Percentiles rank a stretch among this genome's conserved stretches.
Conservation (phyloP, 2,888 invertebrate species). For the Sicus ferrugineus region DNA sequence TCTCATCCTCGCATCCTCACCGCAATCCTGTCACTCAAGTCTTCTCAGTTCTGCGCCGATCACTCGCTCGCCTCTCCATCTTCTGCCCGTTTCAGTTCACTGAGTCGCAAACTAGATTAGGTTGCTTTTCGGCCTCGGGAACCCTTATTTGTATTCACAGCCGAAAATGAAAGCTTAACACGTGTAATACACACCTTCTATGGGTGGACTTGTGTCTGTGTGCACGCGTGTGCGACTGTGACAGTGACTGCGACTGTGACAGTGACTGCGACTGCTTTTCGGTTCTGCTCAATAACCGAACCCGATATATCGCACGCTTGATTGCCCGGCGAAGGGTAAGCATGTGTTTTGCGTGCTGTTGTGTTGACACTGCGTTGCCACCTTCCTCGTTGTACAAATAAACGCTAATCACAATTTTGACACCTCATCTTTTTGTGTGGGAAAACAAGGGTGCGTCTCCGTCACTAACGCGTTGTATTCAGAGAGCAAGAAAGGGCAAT, state of each 20-base stretch:
- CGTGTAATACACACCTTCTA: constrained; percentile 51
- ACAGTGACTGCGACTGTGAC: not conserved
- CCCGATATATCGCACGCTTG: constrained; percentile 24
- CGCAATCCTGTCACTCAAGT: constrained; percentile 11
- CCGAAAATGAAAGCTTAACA: constrained; percentile 37
- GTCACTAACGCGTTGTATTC: not conserved
- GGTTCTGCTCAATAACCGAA: constrained; percentile 16
- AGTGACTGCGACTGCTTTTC: not conserved
- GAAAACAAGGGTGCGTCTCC: constrained; percentile 12
- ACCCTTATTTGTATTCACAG: constrained; percentile 24
- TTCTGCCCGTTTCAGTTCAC: constrained; percentile 38
- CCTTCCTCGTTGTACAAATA: constrained; percentile 39
- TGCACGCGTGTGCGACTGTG: constrained; percentile 23
- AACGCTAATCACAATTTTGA: constrained; percentile 46
- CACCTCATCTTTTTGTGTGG: constrained; percentile 36
- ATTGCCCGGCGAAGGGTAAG: constrained; percentile 17
- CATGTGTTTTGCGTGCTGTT: constrained; percentile 26
- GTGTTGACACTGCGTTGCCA: constrained; percentile 41
- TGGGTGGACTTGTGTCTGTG: constrained; percentile 35
- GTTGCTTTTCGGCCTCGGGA: constrained; percentile 32
- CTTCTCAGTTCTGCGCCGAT: not conserved
- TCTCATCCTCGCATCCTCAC: not conserved
- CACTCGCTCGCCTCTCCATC: not conserved
- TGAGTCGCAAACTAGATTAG: constrained; percentile 42
- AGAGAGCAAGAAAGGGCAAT: no score